A percentile compares a stretch with the other conserved stretches of the same genome.
phyloP scores from a whole-genome alignment of 2,797 vertebrate genomes.

The Hippoglossus hippoglossus region DNA sequence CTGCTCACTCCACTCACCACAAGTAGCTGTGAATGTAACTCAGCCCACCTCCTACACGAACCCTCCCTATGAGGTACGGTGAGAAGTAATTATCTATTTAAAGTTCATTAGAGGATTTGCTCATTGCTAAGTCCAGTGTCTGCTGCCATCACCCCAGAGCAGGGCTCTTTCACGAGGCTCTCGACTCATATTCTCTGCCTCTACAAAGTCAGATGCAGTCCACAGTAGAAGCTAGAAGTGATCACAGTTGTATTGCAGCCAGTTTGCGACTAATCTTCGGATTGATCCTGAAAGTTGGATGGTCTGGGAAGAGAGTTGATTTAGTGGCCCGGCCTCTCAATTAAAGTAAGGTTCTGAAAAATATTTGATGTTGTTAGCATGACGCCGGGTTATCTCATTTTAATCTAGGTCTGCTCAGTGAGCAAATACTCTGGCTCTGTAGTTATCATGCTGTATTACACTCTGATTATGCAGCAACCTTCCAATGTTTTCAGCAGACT shows the following conservation, averaged over 20 bases:
- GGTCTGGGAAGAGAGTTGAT: slow-evolving; percentile 44
- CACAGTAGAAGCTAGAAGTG: slow-evolving; percentile 40
- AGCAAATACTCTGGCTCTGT: slow-evolving; percentile 25
- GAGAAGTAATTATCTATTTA: slow-evolving; percentile 3
- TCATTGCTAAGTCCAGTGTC: not conserved
- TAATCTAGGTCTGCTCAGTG: slow-evolving; percentile 27
- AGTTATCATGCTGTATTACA: slow-evolving; percentile 52
- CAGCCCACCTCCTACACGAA: not conserved
- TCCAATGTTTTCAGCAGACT: slow-evolving; percentile 52
- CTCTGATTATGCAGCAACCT: slow-evolving; percentile 66
- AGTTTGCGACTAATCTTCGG: slow-evolving; percentile 54
- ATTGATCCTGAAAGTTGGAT: slow-evolving; percentile 44
- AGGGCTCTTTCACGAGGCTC: slow-evolving; percentile 20
- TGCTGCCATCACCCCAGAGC: not conserved
- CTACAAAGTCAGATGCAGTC: slow-evolving; percentile 46
- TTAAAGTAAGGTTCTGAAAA: slow-evolving; percentile 31
- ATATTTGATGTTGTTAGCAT: slow-evolving; percentile 37
- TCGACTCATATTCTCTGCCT: slow-evolving; percentile 29
- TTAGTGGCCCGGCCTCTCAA: slow-evolving; percentile 23
- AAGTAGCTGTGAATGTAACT: not conserved
- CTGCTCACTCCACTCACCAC: not conserved
- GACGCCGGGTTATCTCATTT: slow-evolving; percentile 42
- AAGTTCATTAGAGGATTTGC: slow-evolving; percentile 1
- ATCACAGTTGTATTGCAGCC: slow-evolving; percentile 23
- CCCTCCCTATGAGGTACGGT: not conserved